Conservation (phyloP, 1,140 invertebrate species). For the Copidosoma floridanum region DNA sequence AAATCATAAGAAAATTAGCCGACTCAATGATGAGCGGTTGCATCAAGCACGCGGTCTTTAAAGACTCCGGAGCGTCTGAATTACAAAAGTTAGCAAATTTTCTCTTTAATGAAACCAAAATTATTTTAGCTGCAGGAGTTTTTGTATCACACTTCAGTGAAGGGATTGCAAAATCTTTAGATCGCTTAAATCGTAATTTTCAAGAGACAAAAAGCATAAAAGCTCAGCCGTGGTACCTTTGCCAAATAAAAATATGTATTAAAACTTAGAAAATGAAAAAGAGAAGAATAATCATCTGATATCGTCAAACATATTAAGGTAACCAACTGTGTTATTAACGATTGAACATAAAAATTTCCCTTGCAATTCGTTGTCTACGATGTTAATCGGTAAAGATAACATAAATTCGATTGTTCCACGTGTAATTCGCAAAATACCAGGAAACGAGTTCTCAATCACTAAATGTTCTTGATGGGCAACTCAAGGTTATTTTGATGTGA, state of each 20-base stretch:
- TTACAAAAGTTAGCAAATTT: too few relatives aligned
- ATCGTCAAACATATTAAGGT: background rate
- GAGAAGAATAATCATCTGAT: background rate
- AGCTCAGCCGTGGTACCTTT: background rate
- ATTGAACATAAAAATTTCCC: too few relatives aligned
- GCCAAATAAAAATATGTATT: background rate
- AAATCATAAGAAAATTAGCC: slow-evolving; percentile 4
- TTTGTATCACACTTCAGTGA: background rate
- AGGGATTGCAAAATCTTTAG: background rate
- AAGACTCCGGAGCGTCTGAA: too few relatives aligned
- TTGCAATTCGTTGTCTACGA: too few relatives aligned
- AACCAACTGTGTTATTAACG: too few relatives aligned
- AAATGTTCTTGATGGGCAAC: background rate
- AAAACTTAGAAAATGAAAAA: background rate
- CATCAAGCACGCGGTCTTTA: background rate
- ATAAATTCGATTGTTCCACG: background rate
- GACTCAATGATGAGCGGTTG: background rate
- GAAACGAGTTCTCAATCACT: too few relatives aligned
- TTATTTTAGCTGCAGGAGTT: background rate
- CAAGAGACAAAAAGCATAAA: background rate
- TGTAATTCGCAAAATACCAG: too few relatives aligned
- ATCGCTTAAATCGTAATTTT: background rate
- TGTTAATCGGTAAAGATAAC: background rate
- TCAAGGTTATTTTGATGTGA: background rate
- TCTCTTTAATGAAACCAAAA: too few relatives aligned